Evolutionary conservation across 2,797 vertebrate genomes (phyloP).

Genomic region (Oreochromis mossambicus): DNA sequence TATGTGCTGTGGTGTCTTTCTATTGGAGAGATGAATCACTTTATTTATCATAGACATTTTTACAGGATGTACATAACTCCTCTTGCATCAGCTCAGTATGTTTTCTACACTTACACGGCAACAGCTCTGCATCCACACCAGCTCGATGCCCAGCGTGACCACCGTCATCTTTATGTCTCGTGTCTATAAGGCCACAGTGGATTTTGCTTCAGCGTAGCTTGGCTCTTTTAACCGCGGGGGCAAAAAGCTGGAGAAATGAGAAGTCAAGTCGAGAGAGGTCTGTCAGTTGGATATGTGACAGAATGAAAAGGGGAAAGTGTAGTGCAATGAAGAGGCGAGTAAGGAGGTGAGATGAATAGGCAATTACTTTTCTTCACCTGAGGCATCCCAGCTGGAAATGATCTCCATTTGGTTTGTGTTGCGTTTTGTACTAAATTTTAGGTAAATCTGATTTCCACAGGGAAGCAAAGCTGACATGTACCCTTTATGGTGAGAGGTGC

Average conservation of each 20-base stretch:
- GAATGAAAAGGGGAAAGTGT: background rate
- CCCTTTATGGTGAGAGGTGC: background rate
- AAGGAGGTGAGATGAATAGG: conserved; percentile 9
- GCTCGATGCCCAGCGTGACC: background rate
- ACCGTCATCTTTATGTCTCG: background rate
- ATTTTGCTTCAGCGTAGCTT: background rate
- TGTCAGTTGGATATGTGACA: background rate
- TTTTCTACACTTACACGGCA: background rate
- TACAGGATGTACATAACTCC: conserved; percentile 1
- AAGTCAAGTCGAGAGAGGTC: background rate
- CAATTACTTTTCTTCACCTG: conserved; percentile 9
- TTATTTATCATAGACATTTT: conserved; percentile 13
- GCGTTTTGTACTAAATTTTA: background rate
- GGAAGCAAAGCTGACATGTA: background rate
- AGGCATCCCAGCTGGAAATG: background rate
- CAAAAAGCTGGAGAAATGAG: background rate
- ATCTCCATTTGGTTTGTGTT: background rate
- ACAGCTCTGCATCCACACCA: background rate
- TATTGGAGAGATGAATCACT: conserved; percentile 33
- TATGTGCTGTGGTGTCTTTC: conserved; percentile 16
- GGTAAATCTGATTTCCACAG: background rate
- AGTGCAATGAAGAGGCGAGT: background rate
- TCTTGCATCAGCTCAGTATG: background rate
- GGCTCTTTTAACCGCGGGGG: background rate
- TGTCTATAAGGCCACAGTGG: background rate